These are phyloP conservation scores for Hormaphis cornu DNA, from an alignment of 1,140 invertebrate species.

Conservation along the genomic window DNA sequence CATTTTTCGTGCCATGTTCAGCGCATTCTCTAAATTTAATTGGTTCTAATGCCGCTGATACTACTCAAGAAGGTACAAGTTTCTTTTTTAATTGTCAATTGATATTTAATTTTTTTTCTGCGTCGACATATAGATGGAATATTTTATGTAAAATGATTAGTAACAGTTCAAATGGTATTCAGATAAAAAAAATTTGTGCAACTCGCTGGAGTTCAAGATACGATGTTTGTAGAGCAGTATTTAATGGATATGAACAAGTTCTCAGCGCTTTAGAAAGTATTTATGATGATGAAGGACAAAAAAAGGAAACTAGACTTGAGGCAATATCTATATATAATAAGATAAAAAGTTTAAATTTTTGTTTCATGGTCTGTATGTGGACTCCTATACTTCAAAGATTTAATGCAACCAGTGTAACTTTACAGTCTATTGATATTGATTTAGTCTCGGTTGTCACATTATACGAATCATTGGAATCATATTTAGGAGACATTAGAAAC, in stretches of 20 bases:
- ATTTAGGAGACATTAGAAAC: slow-evolving; percentile 26
- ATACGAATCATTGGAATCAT: slow-evolving; percentile 7
- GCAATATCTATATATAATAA: slow-evolving; percentile 24
- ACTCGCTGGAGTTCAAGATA: slow-evolving; percentile 35
- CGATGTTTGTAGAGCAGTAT: slow-evolving; percentile 33
- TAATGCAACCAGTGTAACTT: slow-evolving; percentile 15
- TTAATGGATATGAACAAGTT: background rate
- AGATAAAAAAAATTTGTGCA: slow-evolving; percentile 1
- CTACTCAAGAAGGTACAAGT: slow-evolving; percentile 26
- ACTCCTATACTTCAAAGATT: slow-evolving; percentile 33
- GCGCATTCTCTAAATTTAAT: slow-evolving; percentile 41
- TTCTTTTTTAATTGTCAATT: slow-evolving; percentile 32
- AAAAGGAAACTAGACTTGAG: slow-evolving; percentile 23
- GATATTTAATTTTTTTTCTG: slow-evolving; percentile 37
- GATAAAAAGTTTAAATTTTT: slow-evolving; percentile 32
- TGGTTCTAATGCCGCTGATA: slow-evolving; percentile 38
- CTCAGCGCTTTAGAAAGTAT: slow-evolving; percentile 23
- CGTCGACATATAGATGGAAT: slow-evolving; percentile 35
- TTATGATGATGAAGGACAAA: slow-evolving; percentile 26
- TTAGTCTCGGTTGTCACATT: background rate
- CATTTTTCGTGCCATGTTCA: slow-evolving; percentile 39
- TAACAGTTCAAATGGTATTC: background rate
- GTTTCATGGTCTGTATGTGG: slow-evolving; percentile 33
- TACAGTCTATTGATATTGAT: slow-evolving; percentile 19
- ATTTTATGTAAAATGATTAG: slow-evolving; percentile 23